Conservation (phyloP, 2,888 invertebrate species). For the Diarsia rubi region DNA sequence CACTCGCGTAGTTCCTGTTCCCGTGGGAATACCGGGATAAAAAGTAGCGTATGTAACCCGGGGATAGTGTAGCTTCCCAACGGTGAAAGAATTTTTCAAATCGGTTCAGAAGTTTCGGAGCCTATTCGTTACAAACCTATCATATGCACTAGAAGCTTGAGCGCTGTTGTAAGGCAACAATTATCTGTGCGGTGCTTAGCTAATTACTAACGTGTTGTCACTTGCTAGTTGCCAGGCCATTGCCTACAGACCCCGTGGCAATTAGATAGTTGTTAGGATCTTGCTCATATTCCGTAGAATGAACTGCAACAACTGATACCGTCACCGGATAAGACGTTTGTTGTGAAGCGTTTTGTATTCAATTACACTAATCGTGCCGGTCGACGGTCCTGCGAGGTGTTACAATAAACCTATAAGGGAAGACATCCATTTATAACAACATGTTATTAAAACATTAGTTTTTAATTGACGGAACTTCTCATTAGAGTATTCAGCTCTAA, state of each 20-base stretch:
- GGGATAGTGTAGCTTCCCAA: no score
- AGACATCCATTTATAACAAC: slow-evolving; percentile 34
- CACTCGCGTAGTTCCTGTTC: no score
- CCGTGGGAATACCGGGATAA: no score
- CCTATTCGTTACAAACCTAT: no score
- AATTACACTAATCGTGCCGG: slow-evolving; percentile 22
- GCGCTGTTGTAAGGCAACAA: slow-evolving; percentile 21
- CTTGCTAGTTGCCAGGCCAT: slow-evolving; percentile 29
- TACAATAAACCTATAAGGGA: slow-evolving; percentile 34
- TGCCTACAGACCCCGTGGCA: slow-evolving; percentile 15
- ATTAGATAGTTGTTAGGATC: slow-evolving; percentile 17
- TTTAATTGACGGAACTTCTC: slow-evolving; percentile 43
- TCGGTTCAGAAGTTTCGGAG: no score
- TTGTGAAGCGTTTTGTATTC: slow-evolving; percentile 2
- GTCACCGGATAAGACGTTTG: slow-evolving; percentile 23
- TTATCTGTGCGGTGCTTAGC: background rate
- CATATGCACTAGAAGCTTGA: slow-evolving; percentile 2
- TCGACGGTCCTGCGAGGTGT: slow-evolving; percentile 10
- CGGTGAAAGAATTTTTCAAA: no score
- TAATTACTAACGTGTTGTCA: slow-evolving; percentile 32
- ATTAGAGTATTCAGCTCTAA: slow-evolving; percentile 21
- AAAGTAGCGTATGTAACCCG: no score
- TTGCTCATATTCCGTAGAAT: slow-evolving; percentile 16
- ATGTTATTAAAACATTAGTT: slow-evolving; percentile 15
- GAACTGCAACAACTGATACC: slow-evolving; percentile 23